These are phyloP conservation scores for Melanerpes formicivorus DNA, from an alignment of 2,113 vertebrate species.

Conservation along the genomic window DNA sequence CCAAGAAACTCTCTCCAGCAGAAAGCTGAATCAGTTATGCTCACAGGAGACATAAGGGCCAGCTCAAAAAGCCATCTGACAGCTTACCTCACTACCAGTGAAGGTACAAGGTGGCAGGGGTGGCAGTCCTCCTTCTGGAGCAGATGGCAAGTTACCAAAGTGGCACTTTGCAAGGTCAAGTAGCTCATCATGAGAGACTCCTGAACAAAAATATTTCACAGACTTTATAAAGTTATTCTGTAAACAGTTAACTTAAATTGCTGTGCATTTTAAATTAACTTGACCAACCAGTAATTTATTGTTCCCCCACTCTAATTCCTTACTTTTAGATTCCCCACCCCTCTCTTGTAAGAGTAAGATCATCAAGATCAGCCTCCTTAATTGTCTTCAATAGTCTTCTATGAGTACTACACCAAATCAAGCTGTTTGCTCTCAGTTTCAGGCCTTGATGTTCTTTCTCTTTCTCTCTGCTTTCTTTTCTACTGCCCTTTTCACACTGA, in stretches of 20 bases:
- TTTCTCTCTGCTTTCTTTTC: not conserved
- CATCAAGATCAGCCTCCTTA: not conserved
- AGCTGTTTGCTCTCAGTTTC: not conserved
- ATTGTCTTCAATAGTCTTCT: not conserved
- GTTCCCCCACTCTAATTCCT: not conserved
- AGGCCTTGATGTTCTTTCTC: not conserved
- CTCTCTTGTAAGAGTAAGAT: not conserved
- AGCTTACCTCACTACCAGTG: slow-evolving; percentile 95
- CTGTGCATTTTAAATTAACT: not conserved
- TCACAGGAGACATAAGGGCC: not conserved
- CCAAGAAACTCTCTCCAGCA: not conserved
- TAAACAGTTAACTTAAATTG: not conserved
- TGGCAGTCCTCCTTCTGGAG: slow-evolving; percentile 83
- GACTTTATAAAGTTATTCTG: not conserved
- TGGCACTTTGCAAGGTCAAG: slow-evolving; percentile 91
- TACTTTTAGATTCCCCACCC: not conserved
- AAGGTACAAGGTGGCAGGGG: slow-evolving; percentile 86
- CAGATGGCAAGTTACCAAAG: slow-evolving; percentile 88
- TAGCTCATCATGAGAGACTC: slow-evolving; percentile 89
- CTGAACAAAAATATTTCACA: slow-evolving; percentile 71
- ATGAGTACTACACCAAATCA: not conserved
- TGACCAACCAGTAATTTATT: not conserved
- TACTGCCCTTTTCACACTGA: not conserved
- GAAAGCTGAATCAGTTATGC: not conserved
- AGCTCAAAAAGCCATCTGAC: not conserved